Base-by-base conservation (phyloP, 1,140 invertebrate species). In the Telenomus remus region DNA sequence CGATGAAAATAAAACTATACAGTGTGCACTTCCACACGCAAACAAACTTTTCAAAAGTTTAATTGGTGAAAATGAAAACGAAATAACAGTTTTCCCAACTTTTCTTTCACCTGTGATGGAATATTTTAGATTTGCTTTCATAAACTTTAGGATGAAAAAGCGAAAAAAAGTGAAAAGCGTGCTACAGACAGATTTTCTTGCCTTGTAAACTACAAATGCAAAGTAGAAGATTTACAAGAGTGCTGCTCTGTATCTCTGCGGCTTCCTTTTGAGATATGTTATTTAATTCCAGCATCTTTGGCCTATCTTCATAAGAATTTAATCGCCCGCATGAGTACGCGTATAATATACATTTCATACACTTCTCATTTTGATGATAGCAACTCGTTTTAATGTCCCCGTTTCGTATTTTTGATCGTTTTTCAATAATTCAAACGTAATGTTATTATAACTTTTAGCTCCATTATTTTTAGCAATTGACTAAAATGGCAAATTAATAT, bases 391-490 rank as follows among this genome's bases (percentile, higher is more conserved):
- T n/a, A n/a, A n/a, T n/a, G n/a, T n/a, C n/a, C n/a, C n/a, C n/a
- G n/a, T n/a, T n/a, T n/a, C n/a, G n/a, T n/a, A n/a, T n/a, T n/a
- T n/a, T n/a, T n/a, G n/a, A n/a, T n/a, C n/a, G n/a, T n/a, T n/a
- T n/a, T n/a, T n/a, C n/a, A n/a, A n/a, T n/a, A n/a, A n/a, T n/a
- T n/a, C n/a, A n/a, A n/a, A n/a, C n/a, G n/a, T n/a, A 27, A 56
- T 56, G 56, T 56, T 49, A 66, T 66, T 56, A 56, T 39, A 49
- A 39, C 33, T 59, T 13, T 12, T n/a, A n/a, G n/a, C n/a, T n/a
- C n/a, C n/a, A n/a, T n/a, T n/a, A n/a, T n/a, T 39, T 54, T 47
- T 63, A 37, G 42, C 37, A n/a, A n/a, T 37, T 53, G 37, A 63
- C 37, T 63, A 39, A 47, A 54, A 54, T 5, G 47, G 13, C 7